Percentiles rank a stretch among this genome's conserved stretches.
Conservation (phyloP, 2,797 vertebrate genomes). For the Lateolabrax maculatus region DNA sequence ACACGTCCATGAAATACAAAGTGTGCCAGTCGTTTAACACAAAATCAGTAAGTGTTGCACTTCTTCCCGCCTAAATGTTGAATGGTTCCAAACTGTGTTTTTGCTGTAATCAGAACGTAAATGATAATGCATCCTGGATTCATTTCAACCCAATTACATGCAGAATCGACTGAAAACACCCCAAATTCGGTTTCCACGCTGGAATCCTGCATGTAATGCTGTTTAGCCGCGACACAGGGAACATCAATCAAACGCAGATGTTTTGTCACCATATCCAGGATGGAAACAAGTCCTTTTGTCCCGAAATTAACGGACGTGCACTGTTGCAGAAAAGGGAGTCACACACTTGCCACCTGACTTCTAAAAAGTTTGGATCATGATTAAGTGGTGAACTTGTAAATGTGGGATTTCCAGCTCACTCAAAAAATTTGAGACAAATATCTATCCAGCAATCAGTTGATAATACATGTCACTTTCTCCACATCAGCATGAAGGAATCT, state of each 20-base stretch:
- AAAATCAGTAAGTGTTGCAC: not conserved
- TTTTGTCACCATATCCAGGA: not conserved
- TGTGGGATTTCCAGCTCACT: not conserved
- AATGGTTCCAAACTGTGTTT: not conserved
- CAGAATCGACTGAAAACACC: not conserved
- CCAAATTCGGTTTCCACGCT: not conserved
- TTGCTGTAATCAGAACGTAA: not conserved
- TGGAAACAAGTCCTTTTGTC: not conserved
- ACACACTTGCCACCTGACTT: too few relatives aligned
- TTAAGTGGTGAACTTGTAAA: not conserved
- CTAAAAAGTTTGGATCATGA: not conserved
- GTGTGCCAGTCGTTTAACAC: not conserved
- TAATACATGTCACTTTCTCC: not conserved
- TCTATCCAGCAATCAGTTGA: not conserved
- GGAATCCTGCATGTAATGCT: not conserved
- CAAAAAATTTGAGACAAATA: not conserved
- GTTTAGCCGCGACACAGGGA: not conserved
- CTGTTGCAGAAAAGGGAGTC: not conserved
- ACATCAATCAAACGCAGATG: not conserved
- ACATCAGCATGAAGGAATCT: not conserved
- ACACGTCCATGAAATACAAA: slow-evolving; percentile 13
- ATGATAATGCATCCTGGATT: not conserved
- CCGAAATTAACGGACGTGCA: not conserved
- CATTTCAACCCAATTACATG: not conserved
- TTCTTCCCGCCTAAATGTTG: not conserved